phyloP scores from a whole-genome alignment of 2,797 vertebrate species.

The Danio choprae region DNA sequence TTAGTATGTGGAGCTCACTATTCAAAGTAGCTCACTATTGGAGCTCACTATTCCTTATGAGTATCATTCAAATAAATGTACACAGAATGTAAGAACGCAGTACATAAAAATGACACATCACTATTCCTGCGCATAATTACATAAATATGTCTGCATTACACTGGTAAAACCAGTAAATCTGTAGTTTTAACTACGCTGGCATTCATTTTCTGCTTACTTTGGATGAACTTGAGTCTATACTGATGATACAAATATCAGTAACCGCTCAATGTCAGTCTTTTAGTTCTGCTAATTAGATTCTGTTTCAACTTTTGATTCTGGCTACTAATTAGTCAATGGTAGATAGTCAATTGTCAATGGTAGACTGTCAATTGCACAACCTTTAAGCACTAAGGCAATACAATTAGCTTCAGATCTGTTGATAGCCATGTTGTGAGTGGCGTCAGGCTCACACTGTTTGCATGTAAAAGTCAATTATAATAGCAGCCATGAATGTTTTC shows the following conservation, averaged over 20 bases:
- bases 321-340: not conserved
- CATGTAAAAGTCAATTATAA: not conserved
- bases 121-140: not conserved
- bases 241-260: not conserved
- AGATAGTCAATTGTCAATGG: not conserved
- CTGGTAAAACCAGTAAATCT: not conserved
- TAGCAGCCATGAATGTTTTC: not conserved
- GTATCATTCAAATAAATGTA: too few species aligned
- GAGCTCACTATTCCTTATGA: too few species aligned
- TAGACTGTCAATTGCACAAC: not conserved
- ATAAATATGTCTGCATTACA: not conserved
- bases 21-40: too few species aligned
- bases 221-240: not conserved
- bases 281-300: not conserved
- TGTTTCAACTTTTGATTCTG: not conserved
- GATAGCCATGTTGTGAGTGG: not conserved
- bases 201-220: not conserved
- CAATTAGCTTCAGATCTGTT: slow-evolving; percentile 13
- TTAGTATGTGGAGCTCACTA: too few species aligned
- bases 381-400: not conserved
- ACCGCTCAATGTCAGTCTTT: not conserved
- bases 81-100: not conserved
- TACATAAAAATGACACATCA: not conserved
- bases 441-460: not conserved
- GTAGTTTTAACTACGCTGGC: not conserved